phyloP scores from a whole-genome alignment of 1,140 invertebrate species.

The Hypsibius dujardini region DNA sequence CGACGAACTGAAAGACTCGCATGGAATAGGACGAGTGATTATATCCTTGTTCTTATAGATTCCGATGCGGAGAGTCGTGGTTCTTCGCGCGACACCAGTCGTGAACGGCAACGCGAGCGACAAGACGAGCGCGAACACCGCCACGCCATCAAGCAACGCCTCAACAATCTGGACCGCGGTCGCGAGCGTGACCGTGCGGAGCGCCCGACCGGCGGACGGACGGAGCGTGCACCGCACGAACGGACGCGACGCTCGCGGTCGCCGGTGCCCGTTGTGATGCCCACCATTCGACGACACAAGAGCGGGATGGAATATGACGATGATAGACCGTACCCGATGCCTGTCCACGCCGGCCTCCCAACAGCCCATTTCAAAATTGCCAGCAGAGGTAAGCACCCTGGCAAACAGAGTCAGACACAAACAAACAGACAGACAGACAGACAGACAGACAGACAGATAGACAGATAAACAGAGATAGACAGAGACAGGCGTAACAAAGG shows the following conservation, averaged over 20 bases:
- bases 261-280: slow-evolving; percentile 23
- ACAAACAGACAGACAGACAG: too few species aligned
- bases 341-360: slow-evolving; percentile 29
- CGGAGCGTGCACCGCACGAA: not conserved
- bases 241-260: slow-evolving; percentile 13
- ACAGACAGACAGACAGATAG: too few species aligned
- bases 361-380: slow-evolving; percentile 73
- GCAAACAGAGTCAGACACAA: too few species aligned
- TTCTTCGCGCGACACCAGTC: not conserved
- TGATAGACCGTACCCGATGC: not conserved
- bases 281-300: slow-evolving; percentile 29
- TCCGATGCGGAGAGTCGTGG: not conserved
- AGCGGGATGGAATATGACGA: slow-evolving; percentile 22
- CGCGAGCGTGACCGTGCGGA: not conserved
- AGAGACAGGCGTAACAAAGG: too few species aligned
- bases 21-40: too few species aligned
- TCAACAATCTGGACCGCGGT: not conserved
- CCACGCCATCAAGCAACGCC: not conserved
- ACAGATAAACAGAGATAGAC: too few species aligned
- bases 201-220: slow-evolving; percentile 17
- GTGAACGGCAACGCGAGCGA: not conserved
- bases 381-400: slow-evolving; percentile 49
- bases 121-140: not conserved
- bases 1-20: too few species aligned
- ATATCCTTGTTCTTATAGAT: not conserved